Evolutionary conservation across 53 echinoderm and acorn worm genomes (phyloP).

Genomic region (Arbacia lixula): DNA sequence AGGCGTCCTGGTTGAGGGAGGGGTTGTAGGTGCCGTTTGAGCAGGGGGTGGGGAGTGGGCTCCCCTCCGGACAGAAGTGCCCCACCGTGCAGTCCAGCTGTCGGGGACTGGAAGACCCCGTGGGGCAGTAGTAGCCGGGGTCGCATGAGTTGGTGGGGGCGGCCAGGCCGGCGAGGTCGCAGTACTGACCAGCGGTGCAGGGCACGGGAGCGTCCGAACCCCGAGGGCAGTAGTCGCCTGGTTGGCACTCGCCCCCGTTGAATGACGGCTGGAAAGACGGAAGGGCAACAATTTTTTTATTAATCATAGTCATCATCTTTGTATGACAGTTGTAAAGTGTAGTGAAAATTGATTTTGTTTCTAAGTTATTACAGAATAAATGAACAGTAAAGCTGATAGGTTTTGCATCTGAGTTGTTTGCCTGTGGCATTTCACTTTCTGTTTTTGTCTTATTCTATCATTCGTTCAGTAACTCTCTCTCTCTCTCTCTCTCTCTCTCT

Average conservation of each 20-base stretch:
- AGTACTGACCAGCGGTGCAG: slow-evolving; percentile 82
- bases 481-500: neutral
- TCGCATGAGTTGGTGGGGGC: slow-evolving; percentile 74
- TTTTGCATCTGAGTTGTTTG: no score
- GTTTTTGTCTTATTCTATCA: no score
- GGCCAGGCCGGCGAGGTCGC: slow-evolving; percentile 84
- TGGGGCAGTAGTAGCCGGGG: slow-evolving; percentile 94
- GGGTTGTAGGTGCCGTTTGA: slow-evolving; percentile 96
- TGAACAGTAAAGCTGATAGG: no score
- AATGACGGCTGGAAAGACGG: slow-evolving; percentile 74
- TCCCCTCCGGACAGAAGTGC: slow-evolving; percentile 86
- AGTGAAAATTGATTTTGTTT: no score
- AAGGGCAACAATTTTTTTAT: no score
- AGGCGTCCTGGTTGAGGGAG: slow-evolving; percentile 76
- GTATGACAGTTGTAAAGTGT: no score
- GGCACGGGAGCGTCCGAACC: slow-evolving; percentile 67
- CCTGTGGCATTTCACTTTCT: no score
- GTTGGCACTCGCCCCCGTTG: slow-evolving; percentile 88
- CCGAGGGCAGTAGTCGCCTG: slow-evolving; percentile 83
- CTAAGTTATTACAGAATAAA: no score
- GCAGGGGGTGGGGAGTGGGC: slow-evolving; percentile 70
- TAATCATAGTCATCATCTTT: no score
- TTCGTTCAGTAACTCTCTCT: neutral
- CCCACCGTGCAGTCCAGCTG: slow-evolving; percentile 85
- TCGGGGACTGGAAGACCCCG: slow-evolving; percentile 80